Base-by-base conservation (phyloP, 2,113 vertebrate genomes). In the Eolophus roseicapilla region DNA sequence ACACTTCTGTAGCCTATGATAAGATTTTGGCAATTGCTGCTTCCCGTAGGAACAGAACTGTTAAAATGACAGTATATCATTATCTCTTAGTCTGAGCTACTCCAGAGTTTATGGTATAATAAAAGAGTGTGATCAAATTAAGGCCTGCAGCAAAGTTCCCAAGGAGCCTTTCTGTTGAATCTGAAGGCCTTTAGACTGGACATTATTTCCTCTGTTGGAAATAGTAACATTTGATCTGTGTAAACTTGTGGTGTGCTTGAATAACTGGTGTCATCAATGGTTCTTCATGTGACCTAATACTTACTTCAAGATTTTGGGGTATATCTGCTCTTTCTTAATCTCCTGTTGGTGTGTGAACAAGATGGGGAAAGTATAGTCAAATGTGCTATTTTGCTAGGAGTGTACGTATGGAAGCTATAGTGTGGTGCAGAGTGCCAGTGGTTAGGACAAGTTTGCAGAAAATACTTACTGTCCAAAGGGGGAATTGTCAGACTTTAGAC, bases 21-120 rank as follows among this genome's bases (percentile, higher is more conserved):
- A 91, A 79, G 73, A 93, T 85, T 91, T 73, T 75, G 89, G 91
- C 81, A 76, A 84, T 71, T 87, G 65, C 74, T 68, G 62, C 87
- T 95, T 92, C 89, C 86, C 0, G 2, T 53, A 86, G 83, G 68
- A 84, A 12, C 88, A 88, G 83, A 81, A 13, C 83, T 81, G 81
- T 90, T 93, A n/a, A 88, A 82, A 75, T 89, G 77, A 37, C 89
- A 89, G 24, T 82, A 27, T 82, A 68, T 92, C 28, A 21, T 89
- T 79, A 50, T 60, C 57, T 82, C 19, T 20, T 81, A 23, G 41
- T 41, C 43, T 78, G 89, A 64, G 65, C 69, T 92, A 43, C 74
- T 84, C 12, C 24, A 9, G 79, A 35, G 37, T 93, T 92, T 71
- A 50, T 86, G 82, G 69, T 88, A 49, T 50, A 92, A 15, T 93